Conservation (phyloP, 2,113 vertebrate genomes). For the Pitta sordida region DNA sequence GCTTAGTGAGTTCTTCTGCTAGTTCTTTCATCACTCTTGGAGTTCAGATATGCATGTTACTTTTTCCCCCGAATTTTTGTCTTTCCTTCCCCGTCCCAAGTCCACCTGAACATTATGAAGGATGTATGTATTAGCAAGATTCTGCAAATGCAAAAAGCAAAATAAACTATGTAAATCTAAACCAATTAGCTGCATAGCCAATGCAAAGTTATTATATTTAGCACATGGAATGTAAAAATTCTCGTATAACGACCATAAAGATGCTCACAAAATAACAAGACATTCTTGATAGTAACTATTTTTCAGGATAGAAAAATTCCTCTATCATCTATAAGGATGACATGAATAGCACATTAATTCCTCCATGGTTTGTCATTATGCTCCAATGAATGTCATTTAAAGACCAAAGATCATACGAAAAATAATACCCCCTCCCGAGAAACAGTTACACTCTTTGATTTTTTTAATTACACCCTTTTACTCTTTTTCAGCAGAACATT, state of each 20-base stretch:
- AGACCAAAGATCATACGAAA: background rate
- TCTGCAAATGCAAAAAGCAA: background rate
- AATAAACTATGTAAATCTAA: background rate
- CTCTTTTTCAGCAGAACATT: background rate
- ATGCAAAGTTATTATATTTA: background rate
- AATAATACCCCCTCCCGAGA: background rate
- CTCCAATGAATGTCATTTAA: background rate
- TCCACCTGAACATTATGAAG: background rate
- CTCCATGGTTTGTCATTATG: background rate
- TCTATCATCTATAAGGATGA: background rate
- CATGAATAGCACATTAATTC: background rate
- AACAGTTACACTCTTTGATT: background rate
- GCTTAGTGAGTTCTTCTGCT: too few relatives aligned
- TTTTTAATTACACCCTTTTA: background rate
- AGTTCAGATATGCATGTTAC: background rate
- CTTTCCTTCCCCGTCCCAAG: background rate
- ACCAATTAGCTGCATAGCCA: background rate
- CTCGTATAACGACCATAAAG: background rate
- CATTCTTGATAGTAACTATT: background rate
- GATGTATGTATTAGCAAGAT: background rate
- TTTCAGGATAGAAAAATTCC: background rate
- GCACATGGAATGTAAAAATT: background rate
- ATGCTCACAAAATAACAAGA: background rate
- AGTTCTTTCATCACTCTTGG: too few relatives aligned
- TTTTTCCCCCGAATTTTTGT: background rate